Base-by-base conservation (phyloP, 2,888 invertebrate genomes). In the Mongoloraphidia duomilia region DNA sequence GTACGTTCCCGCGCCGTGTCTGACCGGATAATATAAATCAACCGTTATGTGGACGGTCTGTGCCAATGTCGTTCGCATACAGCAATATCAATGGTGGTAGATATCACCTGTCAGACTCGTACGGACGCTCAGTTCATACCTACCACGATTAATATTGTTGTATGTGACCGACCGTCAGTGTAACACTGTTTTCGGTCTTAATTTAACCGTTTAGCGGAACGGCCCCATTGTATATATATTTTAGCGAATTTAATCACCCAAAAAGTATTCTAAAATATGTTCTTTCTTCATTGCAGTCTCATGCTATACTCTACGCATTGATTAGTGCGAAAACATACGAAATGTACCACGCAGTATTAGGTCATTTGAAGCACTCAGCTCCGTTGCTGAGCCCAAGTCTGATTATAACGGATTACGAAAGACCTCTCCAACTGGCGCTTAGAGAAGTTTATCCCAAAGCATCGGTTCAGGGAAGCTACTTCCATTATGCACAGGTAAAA, bases 261-360 rank as follows among this genome's bases (percentile, higher is more conserved):
- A 45, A 45, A 36, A 45, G 37, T 2, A 45, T 45, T n/a, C 9
- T 40, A 34, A 3, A 36, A 36, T 9, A 8, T 44, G 26, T 26
- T 26, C 26, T 26, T 26, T 44, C 17, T 33, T 34, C 8, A 33
- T 48, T 48, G n/a, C 33, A 48, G 48, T 48, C 48, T n/a, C 38
- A 48, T 42, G 48, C 48, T 33, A 48, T 48, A 41, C 10, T 48
- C 14, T 48, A 48, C 33, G 48, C 48, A 11, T 37, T 48, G n/a
- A 43, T 48, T 42, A 48, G 37, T 26, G n/a, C 40, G 2, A 14
- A 37, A 37, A 48, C 14, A 33, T n/a, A 17, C 12, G 13, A 42
- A 6, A 42, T 48, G 43, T 48, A 43, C 26, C 42, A 37, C 33
- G 48, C 48, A 11, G 33, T 48, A 8, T 17, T 48, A 26, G 42